Percentiles rank a stretch among this genome's conserved stretches.
phyloP scores from a whole-genome alignment of 2,888 invertebrate species.

The Drosophila nr. medialis region DNA sequence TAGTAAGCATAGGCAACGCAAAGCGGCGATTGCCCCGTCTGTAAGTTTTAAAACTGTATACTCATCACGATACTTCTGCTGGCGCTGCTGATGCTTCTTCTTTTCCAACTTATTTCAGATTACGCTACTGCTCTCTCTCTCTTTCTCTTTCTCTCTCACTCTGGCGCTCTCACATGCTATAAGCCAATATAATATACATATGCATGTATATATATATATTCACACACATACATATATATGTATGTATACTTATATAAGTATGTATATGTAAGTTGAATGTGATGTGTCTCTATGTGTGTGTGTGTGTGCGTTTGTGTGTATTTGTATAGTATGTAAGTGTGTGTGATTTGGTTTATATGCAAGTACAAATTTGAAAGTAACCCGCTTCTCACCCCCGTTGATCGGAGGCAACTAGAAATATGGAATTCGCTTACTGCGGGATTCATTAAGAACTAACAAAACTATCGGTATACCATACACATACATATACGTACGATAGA shows the following conservation, averaged over 20 bases:
- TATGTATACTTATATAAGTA: conserved; percentile 31
- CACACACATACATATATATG: conserved; percentile 29
- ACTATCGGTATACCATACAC: conserved; percentile 51
- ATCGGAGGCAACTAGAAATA: conserved; percentile 66
- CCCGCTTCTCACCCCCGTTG: conserved; percentile 79
- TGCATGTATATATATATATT: conserved; percentile 35
- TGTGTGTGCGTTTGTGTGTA: conserved; percentile 44
- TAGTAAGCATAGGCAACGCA: conserved; percentile 55
- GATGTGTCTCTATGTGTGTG: conserved; percentile 29
- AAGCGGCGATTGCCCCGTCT: conserved; percentile 60
- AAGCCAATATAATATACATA: conserved; percentile 60
- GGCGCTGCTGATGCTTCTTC: conserved; percentile 75
- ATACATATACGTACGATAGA: conserved; percentile 28
- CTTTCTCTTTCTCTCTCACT: conserved; percentile 52
- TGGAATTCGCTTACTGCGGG: conserved; percentile 43
- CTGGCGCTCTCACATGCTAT: conserved; percentile 64
- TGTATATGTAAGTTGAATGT: conserved; percentile 51
- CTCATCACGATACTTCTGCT: conserved; percentile 77
- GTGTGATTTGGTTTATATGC: conserved; percentile 78
- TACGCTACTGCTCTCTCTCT: conserved; percentile 64
- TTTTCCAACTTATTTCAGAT: conserved; percentile 77
- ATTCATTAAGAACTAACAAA: conserved; percentile 48
- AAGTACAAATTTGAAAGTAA: conserved; percentile 79
- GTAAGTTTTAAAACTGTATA: conserved; percentile 78
- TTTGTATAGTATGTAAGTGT: conserved; percentile 26